phyloP scores from a whole-genome alignment of 2,888 invertebrate genomes.

The Agrotis exclamationis region DNA sequence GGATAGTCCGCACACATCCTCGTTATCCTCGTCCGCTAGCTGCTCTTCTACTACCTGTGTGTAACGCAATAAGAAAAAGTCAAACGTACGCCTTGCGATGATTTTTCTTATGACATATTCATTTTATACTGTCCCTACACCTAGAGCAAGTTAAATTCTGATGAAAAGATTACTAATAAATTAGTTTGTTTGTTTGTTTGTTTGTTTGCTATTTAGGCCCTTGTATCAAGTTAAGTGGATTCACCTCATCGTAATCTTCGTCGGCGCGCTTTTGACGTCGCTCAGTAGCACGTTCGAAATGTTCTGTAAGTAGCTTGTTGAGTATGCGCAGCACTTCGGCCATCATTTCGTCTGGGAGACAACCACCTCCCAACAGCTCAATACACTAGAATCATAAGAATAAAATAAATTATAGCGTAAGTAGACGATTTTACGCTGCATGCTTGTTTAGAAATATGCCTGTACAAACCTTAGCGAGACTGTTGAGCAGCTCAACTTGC shows the following conservation, averaged over 20 bases:
- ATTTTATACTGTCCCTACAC: no score
- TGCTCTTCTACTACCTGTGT: constrained; percentile 98
- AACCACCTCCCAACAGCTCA: constrained; percentile 96
- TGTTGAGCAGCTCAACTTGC: constrained; percentile 95
- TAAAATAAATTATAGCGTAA: not conserved
- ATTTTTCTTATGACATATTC: no score
- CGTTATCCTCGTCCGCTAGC: constrained; percentile 97
- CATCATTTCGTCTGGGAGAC: constrained; percentile 94
- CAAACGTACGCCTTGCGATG: no score
- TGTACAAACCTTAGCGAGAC: constrained; percentile 93
- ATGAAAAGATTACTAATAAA: no score
- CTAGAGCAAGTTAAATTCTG: no score
- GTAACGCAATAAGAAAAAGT: no score
- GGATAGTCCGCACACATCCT: constrained; percentile 97
- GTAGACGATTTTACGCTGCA: no score
- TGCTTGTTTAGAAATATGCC: not conserved
- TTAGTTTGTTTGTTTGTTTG: no score
- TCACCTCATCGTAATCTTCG: constrained; percentile 99
- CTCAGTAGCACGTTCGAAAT: constrained; percentile 97
- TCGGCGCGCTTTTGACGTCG: constrained; percentile 97
- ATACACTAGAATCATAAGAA: constrained; percentile 92
- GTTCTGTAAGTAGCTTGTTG: constrained; percentile 95
- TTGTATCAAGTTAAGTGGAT: no score
- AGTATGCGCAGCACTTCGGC: constrained; percentile 94
- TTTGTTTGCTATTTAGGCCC: no score